Conservation (phyloP, 1,140 invertebrate species). For the Drosophila eugracilis region DNA sequence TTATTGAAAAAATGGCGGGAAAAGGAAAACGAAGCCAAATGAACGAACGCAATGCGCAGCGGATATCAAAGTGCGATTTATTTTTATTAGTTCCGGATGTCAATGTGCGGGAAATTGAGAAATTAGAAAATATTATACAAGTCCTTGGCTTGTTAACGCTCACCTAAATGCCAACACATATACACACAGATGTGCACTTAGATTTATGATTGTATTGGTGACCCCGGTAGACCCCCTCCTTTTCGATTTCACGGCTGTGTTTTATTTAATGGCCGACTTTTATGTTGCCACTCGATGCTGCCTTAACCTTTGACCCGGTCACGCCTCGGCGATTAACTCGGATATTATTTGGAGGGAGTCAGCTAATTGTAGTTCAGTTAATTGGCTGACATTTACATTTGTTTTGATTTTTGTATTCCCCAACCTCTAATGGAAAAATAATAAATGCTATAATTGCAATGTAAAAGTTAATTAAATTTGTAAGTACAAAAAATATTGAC, state of each 20-base stretch:
- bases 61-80: conserved; percentile 84
- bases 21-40: conserved; percentile 51
- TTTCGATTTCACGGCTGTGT: conserved; percentile 54
- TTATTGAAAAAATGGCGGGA: conserved; percentile 39
- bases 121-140: conserved; percentile 84
- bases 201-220: conserved; percentile 61
- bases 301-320: conserved; percentile 15
- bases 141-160: conserved; percentile 72
- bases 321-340: conserved; percentile 15
- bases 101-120: conserved; percentile 83
- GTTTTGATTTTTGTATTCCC: conserved; percentile 18
- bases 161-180: conserved; percentile 50
- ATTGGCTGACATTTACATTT: conserved; percentile 29
- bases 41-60: conserved; percentile 61
- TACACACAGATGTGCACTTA: conserved; percentile 19
- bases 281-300: conserved; percentile 18
- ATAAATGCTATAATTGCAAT: conserved; percentile 26
- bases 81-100: conserved; percentile 84
- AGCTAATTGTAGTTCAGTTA: conserved; percentile 29
- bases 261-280: conserved; percentile 55
- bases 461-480: conserved; percentile 36
- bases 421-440: conserved; percentile 43
- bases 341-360: conserved; percentile 9
- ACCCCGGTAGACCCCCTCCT: neutral
- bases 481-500: conserved; percentile 38